Base-by-base conservation (phyloP, 2,113 vertebrate species). In the Sylvia atricapilla region DNA sequence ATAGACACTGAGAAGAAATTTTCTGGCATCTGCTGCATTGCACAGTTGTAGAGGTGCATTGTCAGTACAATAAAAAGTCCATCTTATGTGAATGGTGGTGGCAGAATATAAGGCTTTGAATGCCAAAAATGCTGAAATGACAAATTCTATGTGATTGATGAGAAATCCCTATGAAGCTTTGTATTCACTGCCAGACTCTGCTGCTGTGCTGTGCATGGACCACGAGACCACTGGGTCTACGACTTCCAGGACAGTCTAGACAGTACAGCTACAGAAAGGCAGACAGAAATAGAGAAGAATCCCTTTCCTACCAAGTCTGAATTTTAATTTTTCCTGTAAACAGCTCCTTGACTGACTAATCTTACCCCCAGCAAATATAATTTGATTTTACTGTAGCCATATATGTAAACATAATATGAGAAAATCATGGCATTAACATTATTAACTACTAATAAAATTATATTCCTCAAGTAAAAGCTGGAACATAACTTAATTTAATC, bases 381-480 rank as follows among this genome's bases (percentile, higher is more conserved):
- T 97, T 96, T 89, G 83, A 97, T 96, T 95, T 93, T 86, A 82
- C 69, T 93, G 63, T 73, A 91, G 91, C 77, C 89, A 91, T 87
- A 95, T 92, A 96, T 73, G 62, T 93, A 96, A 97, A 96, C 91
- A 95, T 79, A 96, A 95, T 93, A 96, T 30, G 80, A 95, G 92
- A 95, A 94, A 96, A 97, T 95, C 72, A 60, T 66, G 88, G 88
- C 86, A 96, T 96, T 97, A 95, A 97, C 88, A 82, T 96, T 96
- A 96, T 96, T 95, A 95, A 90, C 87, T 89, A 93, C 93, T 96
- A 96, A 96, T 93, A 97, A 96, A 95, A 96, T 97, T 97, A 96
- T 96, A 86, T 96, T 96, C 83, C 92, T 94, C 86, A 82, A 95
- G 86, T 93, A 95, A 96, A 93, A 95, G 73, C 90, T 94, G 80